These are phyloP conservation scores for Rhagophthalmus giganteus DNA, from an alignment of 2,888 invertebrate genomes.

Conservation along the genomic window DNA sequence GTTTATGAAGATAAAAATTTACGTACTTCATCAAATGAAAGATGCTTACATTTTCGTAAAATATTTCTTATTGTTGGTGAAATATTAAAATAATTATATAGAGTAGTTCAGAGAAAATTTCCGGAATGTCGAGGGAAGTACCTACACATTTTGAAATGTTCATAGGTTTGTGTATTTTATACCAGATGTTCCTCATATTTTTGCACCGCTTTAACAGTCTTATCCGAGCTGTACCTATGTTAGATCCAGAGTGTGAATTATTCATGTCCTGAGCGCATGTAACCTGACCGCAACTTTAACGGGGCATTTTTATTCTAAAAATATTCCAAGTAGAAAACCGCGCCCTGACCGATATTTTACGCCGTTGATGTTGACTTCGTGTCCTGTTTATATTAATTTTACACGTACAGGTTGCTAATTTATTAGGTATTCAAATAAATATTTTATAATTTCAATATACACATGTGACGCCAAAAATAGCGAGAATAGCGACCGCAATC, in stretches of 20 bases:
- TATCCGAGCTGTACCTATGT: constrained; percentile 39
- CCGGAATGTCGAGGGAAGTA: background rate
- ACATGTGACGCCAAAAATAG: background rate
- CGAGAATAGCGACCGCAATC: no score
- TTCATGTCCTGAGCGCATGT: constrained; percentile 43
- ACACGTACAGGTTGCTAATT: background rate
- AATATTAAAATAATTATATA: background rate
- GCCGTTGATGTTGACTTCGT: background rate
- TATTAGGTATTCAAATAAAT: no score
- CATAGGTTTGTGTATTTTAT: constrained; percentile 27
- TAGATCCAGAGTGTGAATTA: constrained; percentile 45
- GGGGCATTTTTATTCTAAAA: constrained; percentile 41
- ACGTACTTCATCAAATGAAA: no score
- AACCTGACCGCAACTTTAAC: constrained; percentile 47
- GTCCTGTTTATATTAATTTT: background rate
- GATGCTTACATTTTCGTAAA: no score
- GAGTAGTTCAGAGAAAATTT: background rate
- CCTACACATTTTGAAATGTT: constrained; percentile 9
- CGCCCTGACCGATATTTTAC: constrained; percentile 40
- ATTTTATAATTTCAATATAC: background rate
- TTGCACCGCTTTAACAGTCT: constrained; percentile 38
- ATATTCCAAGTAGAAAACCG: constrained; percentile 41
- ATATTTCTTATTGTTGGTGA: no score
- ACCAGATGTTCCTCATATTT: constrained; percentile 35
- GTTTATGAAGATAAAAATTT: no score